phyloP scores from a whole-genome alignment of 2,797 vertebrate genomes.

The Macrochelys suwanniensis region DNA sequence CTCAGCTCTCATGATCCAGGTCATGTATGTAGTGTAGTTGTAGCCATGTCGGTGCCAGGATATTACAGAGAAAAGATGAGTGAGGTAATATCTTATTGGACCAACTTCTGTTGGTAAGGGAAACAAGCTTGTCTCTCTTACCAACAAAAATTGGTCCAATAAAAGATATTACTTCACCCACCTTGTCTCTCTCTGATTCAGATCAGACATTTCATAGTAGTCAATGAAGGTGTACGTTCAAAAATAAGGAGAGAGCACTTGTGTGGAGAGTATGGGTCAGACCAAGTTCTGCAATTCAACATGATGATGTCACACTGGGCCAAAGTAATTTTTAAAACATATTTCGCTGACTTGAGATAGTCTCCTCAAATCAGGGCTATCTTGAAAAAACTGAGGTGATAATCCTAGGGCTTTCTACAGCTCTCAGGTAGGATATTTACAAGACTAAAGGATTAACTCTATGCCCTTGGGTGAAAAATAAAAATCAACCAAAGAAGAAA shows the following conservation, averaged over 20 bases:
- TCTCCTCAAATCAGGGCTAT: background rate
- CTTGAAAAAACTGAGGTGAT: background rate
- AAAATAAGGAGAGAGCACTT: background rate
- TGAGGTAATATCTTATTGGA: background rate
- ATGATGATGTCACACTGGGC: background rate
- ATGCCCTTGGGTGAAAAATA: background rate
- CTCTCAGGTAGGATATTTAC: background rate
- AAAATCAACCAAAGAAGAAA: background rate
- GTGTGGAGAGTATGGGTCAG: background rate
- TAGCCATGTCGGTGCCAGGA: background rate
- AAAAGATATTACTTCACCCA: too few species aligned
- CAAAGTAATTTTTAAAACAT: constrained; percentile 23
- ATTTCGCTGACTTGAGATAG: background rate
- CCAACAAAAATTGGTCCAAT: too few species aligned
- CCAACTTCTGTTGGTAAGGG: background rate
- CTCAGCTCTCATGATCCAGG: background rate
- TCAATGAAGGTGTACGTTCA: background rate
- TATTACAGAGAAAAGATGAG: background rate
- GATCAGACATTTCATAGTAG: background rate
- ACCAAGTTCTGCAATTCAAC: background rate
- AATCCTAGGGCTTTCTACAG: background rate
- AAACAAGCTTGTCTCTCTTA: too few species aligned
- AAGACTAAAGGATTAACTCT: background rate
- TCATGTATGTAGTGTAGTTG: background rate
- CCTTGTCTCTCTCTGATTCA: background rate